These are phyloP conservation scores for Chiroxiphia lanceolata DNA, from an alignment of 2,797 vertebrate species.

Conservation along the genomic window DNA sequence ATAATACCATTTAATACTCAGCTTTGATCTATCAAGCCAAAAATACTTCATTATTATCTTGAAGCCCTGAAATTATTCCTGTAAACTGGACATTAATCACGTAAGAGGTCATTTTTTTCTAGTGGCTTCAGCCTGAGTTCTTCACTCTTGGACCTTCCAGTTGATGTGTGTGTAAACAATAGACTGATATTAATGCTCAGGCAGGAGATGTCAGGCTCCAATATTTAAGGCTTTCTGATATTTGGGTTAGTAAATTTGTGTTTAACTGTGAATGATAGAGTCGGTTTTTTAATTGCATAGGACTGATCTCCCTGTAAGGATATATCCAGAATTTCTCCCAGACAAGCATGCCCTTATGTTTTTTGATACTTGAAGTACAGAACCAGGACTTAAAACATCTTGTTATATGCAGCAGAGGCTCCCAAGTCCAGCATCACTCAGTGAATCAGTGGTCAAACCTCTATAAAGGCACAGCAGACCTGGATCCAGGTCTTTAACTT, in stretches of 20 bases:
- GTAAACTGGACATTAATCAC: slow-evolving; percentile 15
- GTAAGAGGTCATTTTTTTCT: neutral
- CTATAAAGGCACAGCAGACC: neutral
- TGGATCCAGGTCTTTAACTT: neutral
- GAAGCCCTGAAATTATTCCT: neutral
- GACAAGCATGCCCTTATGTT: neutral
- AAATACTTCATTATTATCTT: neutral
- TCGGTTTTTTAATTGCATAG: neutral
- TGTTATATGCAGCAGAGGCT: neutral
- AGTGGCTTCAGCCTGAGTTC: neutral
- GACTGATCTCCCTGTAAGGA: neutral
- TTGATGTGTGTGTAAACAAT: neutral
- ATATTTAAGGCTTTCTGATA: neutral
- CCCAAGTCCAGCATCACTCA: neutral
- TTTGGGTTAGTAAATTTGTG: neutral
- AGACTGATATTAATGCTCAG: neutral
- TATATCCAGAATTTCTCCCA: neutral
- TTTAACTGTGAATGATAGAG: neutral
- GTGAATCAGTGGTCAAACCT: neutral
- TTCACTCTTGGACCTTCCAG: neutral
- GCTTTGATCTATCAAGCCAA: neutral
- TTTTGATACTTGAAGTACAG: neutral
- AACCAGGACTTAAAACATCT: neutral
- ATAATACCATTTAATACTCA: slow-evolving; percentile 4
- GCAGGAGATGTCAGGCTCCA: neutral